phyloP scores from a whole-genome alignment of 2,797 vertebrate genomes.

The Poliocrania exsul region DNA sequence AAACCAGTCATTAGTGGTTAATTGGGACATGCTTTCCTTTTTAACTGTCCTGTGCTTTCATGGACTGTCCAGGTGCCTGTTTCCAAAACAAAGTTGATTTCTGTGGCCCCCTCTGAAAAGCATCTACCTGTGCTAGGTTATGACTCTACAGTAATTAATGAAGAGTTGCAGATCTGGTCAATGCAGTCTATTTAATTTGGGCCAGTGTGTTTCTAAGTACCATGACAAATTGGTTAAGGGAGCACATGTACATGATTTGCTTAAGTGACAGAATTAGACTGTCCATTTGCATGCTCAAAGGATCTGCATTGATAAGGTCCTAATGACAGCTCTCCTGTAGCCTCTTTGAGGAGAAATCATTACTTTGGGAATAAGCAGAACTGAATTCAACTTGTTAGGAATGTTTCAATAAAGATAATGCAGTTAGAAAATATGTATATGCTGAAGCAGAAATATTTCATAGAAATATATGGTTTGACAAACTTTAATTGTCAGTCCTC shows the following conservation, averaged over 20 bases:
- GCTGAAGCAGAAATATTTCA: not conserved
- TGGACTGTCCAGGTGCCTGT: not conserved
- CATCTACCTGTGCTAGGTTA: not conserved
- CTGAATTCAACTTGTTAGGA: not conserved
- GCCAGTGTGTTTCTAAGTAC: not conserved
- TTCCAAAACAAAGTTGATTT: not conserved
- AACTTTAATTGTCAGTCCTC: not conserved
- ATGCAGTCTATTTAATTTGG: not conserved
- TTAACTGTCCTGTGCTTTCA: not conserved
- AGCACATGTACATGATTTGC: rapidly evolving
- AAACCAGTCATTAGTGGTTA: not conserved
- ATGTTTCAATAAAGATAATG: not conserved
- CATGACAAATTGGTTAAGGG: not conserved
- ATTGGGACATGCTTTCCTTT: not conserved
- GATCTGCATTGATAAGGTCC: not conserved
- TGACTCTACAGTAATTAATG: not conserved
- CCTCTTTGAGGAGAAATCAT: not conserved
- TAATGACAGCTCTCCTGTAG: not conserved
- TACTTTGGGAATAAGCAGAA: not conserved
- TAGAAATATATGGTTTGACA: not conserved
- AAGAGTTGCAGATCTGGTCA: not conserved
- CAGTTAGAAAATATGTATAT: not conserved
- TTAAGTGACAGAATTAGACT: not conserved
- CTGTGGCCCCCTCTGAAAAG: not conserved
- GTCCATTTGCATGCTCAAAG: not conserved